phyloP scores from a whole-genome alignment of 2,888 invertebrate genomes.

The Mesochorus sp. region DNA sequence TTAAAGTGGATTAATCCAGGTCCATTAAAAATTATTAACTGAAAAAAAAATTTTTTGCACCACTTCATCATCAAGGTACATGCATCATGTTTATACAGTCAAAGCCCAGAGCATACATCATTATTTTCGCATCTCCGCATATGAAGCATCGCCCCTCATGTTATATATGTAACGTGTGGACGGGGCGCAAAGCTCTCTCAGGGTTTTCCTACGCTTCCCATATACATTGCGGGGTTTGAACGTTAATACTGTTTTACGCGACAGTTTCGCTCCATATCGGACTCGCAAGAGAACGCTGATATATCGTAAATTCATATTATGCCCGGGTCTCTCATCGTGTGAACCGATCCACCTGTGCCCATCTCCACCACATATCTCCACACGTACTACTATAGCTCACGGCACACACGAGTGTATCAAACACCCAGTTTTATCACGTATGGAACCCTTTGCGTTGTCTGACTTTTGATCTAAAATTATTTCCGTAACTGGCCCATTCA shows the following conservation, averaged over 20 bases:
- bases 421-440: background rate
- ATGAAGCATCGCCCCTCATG: conserved; percentile 32
- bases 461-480: too few species aligned
- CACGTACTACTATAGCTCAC: conserved; percentile 43
- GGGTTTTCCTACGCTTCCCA: conserved; percentile 20
- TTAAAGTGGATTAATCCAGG: too few species aligned
- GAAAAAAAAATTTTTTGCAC: background rate
- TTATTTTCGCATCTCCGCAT: conserved; percentile 45
- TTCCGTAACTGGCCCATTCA: too few species aligned
- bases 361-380: conserved; percentile 56
- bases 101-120: conserved; percentile 18
- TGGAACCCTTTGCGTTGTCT: too few species aligned
- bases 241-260: conserved; percentile 67
- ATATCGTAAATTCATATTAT: conserved; percentile 68
- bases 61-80: background rate
- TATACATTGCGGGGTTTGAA: conserved; percentile 31
- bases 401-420: conserved; percentile 42
- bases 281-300: conserved; percentile 55
- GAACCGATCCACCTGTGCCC: conserved; percentile 65
- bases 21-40: too few species aligned
- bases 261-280: conserved; percentile 57
- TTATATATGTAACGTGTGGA: conserved; percentile 22
- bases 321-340: conserved; percentile 40
- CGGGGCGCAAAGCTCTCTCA: conserved; percentile 55
- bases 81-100: conserved; percentile 10